Conservation (phyloP, 2,113 vertebrate species). For the Holacanthus passer region DNA sequence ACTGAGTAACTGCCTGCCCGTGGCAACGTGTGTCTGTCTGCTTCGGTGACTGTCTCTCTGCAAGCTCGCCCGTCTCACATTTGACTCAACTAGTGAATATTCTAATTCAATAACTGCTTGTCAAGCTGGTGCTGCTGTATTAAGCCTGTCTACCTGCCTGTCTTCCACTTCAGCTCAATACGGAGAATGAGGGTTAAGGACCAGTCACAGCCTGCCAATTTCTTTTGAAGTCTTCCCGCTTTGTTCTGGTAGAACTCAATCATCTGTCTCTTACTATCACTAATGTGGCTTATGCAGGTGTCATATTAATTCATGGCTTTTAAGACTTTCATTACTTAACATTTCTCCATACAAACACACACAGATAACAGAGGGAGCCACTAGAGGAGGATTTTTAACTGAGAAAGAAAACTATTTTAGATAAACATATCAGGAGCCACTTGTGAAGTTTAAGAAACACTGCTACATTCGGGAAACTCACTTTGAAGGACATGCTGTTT, state of each 20-base stretch:
- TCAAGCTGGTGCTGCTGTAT: neutral
- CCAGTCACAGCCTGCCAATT: neutral
- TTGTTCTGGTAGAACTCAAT: neutral
- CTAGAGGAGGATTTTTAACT: neutral
- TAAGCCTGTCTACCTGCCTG: neutral
- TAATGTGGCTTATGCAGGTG: neutral
- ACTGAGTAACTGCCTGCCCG: constrained; percentile 50
- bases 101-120: constrained; percentile 7
- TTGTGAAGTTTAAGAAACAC: neutral
- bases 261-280: neutral
- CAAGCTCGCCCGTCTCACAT: constrained; percentile 5
- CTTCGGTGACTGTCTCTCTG: constrained; percentile 25
- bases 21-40: constrained; percentile 48
- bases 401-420: neutral
- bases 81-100: constrained; percentile 4
- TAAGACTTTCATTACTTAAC: neutral
- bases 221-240: neutral
- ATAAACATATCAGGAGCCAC: neutral
- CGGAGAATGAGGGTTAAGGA: neutral
- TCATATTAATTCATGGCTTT: neutral
- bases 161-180: neutral
- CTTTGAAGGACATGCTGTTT: neutral
- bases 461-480: neutral
- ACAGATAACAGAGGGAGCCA: too few species aligned
- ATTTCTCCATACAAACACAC: neutral